These are phyloP conservation scores for Trichogramma evanescens DNA, from an alignment of 2,888 invertebrate species.

Conservation along the genomic window DNA sequence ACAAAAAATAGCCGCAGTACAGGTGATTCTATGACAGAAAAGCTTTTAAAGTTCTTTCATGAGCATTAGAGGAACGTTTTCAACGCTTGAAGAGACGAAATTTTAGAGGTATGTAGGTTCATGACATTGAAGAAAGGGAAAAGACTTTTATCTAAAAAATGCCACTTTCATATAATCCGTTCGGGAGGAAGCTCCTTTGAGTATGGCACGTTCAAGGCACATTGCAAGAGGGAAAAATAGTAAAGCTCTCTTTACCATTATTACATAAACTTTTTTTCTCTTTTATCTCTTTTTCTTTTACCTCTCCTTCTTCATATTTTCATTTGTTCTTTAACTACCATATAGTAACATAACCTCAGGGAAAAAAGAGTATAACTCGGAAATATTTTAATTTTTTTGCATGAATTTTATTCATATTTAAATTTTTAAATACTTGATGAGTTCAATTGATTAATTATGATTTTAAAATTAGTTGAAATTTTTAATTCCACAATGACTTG, in stretches of 20 bases:
- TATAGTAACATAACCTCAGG: too few relatives aligned
- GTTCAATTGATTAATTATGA: too few relatives aligned
- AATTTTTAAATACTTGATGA: too few relatives aligned
- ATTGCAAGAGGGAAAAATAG: slow-evolving; percentile 10
- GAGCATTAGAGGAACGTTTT: slow-evolving; percentile 13
- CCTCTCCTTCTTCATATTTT: too few relatives aligned
- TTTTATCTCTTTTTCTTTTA: too few relatives aligned
- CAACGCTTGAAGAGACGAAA: background rate
- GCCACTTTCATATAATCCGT: slow-evolving; percentile 16
- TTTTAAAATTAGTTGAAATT: too few relatives aligned
- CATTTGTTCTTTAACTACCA: too few relatives aligned
- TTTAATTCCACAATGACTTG: too few relatives aligned
- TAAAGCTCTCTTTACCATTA: background rate
- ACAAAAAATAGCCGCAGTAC: slow-evolving; percentile 11
- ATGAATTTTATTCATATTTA: too few relatives aligned
- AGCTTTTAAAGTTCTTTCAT: slow-evolving; percentile 20
- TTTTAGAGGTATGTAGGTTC: slow-evolving; percentile 11
- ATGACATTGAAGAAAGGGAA: slow-evolving; percentile 13
- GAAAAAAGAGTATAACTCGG: too few relatives aligned
- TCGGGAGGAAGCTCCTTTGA: slow-evolving; percentile 9
- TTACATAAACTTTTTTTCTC: too few relatives aligned
- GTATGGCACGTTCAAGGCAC: slow-evolving; percentile 2
- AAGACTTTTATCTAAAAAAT: slow-evolving; percentile 16
- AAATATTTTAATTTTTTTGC: too few relatives aligned
- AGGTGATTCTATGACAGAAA: slow-evolving; percentile 9